A percentile compares a stretch with the other conserved stretches of the same genome.
phyloP scores from a whole-genome alignment of 2,888 invertebrate species.

The Lycia hirtaria region DNA sequence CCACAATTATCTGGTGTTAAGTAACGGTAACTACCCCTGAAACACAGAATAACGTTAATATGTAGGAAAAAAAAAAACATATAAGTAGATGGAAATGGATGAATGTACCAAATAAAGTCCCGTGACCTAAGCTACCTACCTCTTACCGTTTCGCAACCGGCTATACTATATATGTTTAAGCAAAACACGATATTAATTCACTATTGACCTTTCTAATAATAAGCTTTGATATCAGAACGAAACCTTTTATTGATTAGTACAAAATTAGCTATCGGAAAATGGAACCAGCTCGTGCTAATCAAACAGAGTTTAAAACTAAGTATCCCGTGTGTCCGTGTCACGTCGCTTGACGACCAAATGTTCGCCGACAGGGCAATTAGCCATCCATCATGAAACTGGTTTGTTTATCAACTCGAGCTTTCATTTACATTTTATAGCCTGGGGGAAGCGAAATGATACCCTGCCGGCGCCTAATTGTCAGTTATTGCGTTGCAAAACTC shows the following conservation, averaged over 20 bases:
- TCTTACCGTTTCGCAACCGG: no score
- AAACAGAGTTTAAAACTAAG: conserved; percentile 31
- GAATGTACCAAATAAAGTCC: no score
- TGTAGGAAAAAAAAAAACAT: no score
- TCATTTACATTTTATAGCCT: conserved; percentile 44
- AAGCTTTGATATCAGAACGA: neutral
- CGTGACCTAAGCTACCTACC: no score
- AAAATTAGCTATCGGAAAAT: conserved; percentile 17
- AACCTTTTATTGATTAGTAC: conserved; percentile 13
- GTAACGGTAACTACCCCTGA: no score
- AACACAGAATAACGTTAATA: no score
- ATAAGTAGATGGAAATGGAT: no score
- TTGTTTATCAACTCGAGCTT: conserved; percentile 46
- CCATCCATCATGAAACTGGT: conserved; percentile 41
- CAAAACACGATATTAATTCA: no score
- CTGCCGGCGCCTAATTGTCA: conserved; percentile 35
- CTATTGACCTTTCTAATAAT: neutral
- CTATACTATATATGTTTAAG: no score
- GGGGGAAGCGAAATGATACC: conserved; percentile 29
- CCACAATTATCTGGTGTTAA: no score
- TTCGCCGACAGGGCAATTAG: conserved; percentile 47
- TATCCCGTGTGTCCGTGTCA: conserved; percentile 37
- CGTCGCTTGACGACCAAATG: conserved; percentile 34
- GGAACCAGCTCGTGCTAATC: conserved; percentile 18
- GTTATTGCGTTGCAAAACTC: conserved; percentile 35